Evolutionary conservation across 2,888 invertebrate genomes (phyloP).

Genomic region (Lamellibrachia columna): DNA sequence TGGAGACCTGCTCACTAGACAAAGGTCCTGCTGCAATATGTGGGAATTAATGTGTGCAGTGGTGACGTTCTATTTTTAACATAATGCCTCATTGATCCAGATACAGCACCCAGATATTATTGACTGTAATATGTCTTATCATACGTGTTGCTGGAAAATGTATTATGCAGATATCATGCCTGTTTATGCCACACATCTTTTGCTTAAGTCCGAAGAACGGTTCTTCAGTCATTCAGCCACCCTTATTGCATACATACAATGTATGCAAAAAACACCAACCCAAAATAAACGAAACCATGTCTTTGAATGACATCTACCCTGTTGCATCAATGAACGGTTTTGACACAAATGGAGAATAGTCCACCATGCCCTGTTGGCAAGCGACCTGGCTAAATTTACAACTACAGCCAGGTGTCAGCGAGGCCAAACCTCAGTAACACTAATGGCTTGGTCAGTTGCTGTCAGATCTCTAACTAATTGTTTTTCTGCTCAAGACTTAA

Average conservation of each 20-base stretch:
- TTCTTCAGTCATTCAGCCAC: too few relatives aligned
- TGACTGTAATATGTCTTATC: background rate
- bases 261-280: background rate
- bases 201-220: background rate
- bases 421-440: background rate
- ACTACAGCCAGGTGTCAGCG: background rate
- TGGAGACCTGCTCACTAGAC: background rate
- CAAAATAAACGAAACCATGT: background rate
- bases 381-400: background rate
- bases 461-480: background rate
- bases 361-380: background rate
- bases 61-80: background rate
- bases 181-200: background rate
- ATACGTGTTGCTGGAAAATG: background rate
- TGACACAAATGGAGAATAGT: background rate
- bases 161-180: background rate
- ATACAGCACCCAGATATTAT: background rate
- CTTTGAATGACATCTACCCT: background rate
- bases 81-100: background rate
- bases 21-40: background rate
- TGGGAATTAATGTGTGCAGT: background rate
- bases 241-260: too few relatives aligned
- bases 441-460: background rate
- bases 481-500: too few relatives aligned
- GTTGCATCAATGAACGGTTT: background rate